Evolutionary conservation across 2,797 vertebrate genomes (phyloP).

Genomic region (Phrynocephalus vlangalii): DNA sequence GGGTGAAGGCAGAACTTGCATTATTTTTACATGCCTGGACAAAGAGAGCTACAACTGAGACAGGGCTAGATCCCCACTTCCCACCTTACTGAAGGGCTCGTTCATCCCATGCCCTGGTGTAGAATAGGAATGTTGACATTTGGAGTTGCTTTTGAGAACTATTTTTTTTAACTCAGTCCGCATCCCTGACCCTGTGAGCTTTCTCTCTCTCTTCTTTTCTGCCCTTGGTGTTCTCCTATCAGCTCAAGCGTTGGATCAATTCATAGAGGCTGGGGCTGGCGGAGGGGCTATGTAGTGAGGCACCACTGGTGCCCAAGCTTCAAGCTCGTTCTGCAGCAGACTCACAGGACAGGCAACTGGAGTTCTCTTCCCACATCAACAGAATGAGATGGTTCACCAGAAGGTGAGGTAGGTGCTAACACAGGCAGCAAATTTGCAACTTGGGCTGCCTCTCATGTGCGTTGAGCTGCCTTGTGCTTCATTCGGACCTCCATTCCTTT

Average conservation of each 20-base stretch:
- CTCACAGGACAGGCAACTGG: neutral
- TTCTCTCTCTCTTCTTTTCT: neutral
- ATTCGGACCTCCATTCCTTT: neutral
- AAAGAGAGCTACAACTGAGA: neutral
- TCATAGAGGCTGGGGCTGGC: neutral
- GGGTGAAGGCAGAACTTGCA: neutral
- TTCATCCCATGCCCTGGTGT: neutral
- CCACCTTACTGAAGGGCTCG: too few species aligned
- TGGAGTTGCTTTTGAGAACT: neutral
- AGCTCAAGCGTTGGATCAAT: neutral
- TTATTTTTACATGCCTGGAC: neutral
- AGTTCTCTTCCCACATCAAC: neutral
- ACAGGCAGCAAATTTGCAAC: neutral
- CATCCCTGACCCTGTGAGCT: neutral
- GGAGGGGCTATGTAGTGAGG: too few species aligned
- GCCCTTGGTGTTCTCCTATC: neutral
- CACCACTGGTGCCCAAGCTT: neutral
- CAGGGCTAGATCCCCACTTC: neutral
- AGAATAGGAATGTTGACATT: neutral
- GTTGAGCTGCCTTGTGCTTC: neutral
- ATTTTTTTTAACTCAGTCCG: neutral
- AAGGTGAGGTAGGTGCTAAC: neutral
- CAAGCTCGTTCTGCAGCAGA: neutral
- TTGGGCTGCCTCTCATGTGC: neutral
- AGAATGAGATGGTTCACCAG: neutral